phyloP scores from a whole-genome alignment of 37 sponge, comb jelly and placozoan genomes.

The Beroe forskalii region DNA sequence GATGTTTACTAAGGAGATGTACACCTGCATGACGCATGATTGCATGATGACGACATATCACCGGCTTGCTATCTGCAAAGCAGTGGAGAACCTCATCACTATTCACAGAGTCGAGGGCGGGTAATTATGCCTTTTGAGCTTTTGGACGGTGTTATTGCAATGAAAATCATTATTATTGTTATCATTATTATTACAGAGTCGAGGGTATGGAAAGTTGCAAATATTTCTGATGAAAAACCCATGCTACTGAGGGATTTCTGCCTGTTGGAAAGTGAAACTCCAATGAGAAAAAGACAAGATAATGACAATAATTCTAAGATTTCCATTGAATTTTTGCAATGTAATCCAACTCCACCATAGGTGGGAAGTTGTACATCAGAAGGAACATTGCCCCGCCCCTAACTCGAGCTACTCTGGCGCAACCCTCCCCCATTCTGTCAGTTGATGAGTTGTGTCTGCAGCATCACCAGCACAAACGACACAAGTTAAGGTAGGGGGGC shows the following conservation, averaged over 20 bases:
- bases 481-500: slow-evolving; percentile 19
- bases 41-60: not conserved
- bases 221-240: too few species aligned
- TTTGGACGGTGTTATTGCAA: too few species aligned
- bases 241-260: too few species aligned
- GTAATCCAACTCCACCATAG: too few species aligned
- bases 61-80: not conserved
- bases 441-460: slow-evolving; percentile 63
- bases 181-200: too few species aligned
- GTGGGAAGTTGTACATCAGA: not conserved
- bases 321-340: too few species aligned
- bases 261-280: too few species aligned
- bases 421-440: not conserved
- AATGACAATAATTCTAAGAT: too few species aligned
- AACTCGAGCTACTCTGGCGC: not conserved
- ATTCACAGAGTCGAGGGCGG: not conserved
- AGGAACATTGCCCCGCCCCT: not conserved
- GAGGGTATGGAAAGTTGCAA: too few species aligned
- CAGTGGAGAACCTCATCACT: slow-evolving; percentile 25
- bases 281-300: too few species aligned
- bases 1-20: slow-evolving; percentile 30
- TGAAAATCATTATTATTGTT: too few species aligned
- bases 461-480: slow-evolving; percentile 34
- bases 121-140: too few species aligned
- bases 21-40: not conserved